Evolutionary conservation across 2,113 vertebrate species (phyloP).

Genomic region (Ciconia boyciana): DNA sequence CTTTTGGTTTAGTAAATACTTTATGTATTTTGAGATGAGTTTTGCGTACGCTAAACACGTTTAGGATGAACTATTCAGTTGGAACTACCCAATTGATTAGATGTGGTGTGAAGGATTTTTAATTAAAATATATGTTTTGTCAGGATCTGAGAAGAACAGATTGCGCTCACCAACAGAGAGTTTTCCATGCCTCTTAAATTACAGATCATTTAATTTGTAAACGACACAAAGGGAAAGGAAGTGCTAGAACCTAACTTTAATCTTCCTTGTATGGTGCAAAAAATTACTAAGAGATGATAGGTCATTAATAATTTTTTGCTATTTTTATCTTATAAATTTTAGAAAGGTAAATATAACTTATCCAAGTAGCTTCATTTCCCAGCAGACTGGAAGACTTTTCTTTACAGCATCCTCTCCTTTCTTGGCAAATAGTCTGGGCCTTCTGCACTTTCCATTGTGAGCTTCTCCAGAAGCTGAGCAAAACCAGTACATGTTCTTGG

Average conservation of each 20-base stretch:
- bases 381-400: background rate
- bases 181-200: background rate
- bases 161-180: background rate
- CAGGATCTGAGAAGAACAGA: background rate
- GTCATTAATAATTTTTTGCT: background rate
- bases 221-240: background rate
- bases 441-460: background rate
- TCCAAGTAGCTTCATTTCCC: background rate
- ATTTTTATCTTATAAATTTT: background rate
- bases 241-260: background rate
- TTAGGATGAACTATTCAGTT: background rate
- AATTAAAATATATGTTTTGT: background rate
- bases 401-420: background rate
- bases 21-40: background rate
- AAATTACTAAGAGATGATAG: background rate
- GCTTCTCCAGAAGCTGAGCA: background rate
- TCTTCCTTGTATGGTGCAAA: background rate
- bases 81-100: background rate
- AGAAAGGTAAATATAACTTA: background rate
- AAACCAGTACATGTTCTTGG: background rate
- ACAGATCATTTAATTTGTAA: background rate
- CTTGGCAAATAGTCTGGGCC: background rate
- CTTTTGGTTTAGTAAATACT: background rate
- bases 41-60: fast-evolving
- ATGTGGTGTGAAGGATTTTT: background rate